Evolutionary conservation across 2,797 vertebrate species (phyloP).

Genomic region (Neosilurus mollespiculum): DNA sequence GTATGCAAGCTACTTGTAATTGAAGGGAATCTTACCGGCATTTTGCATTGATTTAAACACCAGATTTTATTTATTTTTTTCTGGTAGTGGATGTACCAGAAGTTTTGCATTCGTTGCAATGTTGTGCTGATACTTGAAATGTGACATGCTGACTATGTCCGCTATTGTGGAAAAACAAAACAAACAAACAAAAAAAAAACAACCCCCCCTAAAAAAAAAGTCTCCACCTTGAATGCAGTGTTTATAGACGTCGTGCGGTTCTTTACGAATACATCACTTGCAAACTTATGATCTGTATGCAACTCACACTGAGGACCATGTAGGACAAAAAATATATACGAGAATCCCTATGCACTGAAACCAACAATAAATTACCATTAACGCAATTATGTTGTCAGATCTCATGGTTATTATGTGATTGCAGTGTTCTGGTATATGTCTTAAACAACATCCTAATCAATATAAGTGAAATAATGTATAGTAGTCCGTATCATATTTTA

Average conservation of each 20-base stretch:
- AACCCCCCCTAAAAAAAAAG: background rate
- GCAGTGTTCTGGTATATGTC: constrained; percentile 20
- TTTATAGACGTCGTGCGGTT: constrained; percentile 65
- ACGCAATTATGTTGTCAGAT: constrained; percentile 36
- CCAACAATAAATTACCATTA: constrained; percentile 45
- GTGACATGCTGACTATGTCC: constrained; percentile 66
- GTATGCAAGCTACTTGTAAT: background rate
- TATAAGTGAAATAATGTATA: background rate
- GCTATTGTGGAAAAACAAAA: constrained; percentile 51
- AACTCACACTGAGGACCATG: constrained; percentile 48
- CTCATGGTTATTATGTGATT: constrained; percentile 28
- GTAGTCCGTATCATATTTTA: background rate
- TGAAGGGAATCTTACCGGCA: constrained; percentile 22
- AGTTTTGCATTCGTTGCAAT: constrained; percentile 62
- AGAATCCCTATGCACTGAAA: constrained; percentile 44
- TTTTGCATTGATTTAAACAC: constrained; percentile 22
- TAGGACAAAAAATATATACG: constrained; percentile 11
- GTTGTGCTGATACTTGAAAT: constrained; percentile 76
- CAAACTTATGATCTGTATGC: constrained; percentile 36
- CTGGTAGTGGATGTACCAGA: constrained; percentile 48
- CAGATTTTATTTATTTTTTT: background rate
- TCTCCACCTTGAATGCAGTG: constrained; percentile 46
- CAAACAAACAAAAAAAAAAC: background rate
- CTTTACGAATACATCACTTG: constrained; percentile 39
- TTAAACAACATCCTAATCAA: constrained; percentile 12